phyloP scores from a whole-genome alignment of 2,113 vertebrate species.

The Macquaria australasica region DNA sequence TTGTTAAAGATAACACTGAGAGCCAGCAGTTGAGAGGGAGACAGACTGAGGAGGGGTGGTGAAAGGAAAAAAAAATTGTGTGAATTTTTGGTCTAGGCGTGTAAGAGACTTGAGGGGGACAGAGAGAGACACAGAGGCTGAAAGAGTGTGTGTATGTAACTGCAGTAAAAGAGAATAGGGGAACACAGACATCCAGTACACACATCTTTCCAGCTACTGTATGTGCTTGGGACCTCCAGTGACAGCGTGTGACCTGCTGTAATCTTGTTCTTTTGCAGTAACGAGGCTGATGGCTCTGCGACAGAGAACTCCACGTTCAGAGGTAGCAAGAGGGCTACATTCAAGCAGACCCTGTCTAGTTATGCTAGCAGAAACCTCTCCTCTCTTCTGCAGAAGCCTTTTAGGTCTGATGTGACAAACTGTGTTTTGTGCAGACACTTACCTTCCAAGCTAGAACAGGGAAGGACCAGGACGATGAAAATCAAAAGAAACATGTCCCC shows the following conservation, averaged over 20 bases:
- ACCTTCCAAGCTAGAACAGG: constrained; percentile 89
- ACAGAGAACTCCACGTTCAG: not conserved
- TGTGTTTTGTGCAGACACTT: constrained; percentile 68
- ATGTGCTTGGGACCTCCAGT: not conserved
- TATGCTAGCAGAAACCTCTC: not conserved
- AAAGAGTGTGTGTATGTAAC: constrained; percentile 28
- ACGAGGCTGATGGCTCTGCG: not conserved
- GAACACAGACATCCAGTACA: not conserved
- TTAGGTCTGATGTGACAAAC: constrained; percentile 31
- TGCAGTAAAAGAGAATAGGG: constrained; percentile 12
- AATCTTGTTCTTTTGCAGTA: constrained; percentile 21
- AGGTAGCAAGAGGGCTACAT: not conserved
- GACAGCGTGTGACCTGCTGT: constrained; percentile 20
- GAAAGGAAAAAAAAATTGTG: constrained; percentile 36
- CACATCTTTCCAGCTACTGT: constrained; percentile 16
- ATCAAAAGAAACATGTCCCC: constrained; percentile 88
- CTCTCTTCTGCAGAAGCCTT: constrained; percentile 2
- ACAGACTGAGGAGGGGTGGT: constrained; percentile 63
- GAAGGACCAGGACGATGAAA: constrained; percentile 85
- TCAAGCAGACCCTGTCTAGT: constrained; percentile 4
- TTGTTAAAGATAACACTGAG: constrained; percentile 71
- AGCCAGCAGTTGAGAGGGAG: constrained; percentile 73
- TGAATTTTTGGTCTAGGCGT: constrained; percentile 57
- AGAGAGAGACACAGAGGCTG: constrained; percentile 33
- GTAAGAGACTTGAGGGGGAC: constrained; percentile 42